Evolutionary conservation across 2,113 vertebrate genomes (phyloP), one percentile per base, ranked within the genome.

Genomic region (Phaethornis superciliosus): DNA sequence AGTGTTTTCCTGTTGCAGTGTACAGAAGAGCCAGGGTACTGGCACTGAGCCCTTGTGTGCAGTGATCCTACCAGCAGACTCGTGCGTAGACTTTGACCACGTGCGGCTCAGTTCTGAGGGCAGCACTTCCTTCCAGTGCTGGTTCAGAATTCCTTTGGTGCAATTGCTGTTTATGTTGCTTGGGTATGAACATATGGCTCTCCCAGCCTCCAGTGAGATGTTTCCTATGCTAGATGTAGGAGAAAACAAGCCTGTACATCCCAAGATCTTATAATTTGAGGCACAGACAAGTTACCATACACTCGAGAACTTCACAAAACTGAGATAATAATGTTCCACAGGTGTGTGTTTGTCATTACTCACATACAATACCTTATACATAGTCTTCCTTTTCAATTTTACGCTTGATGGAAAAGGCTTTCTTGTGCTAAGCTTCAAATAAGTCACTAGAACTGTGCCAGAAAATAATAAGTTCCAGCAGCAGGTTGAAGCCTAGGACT

Each of bases 21-120:
- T 21, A 56, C 1, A 60, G 32, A 35, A 52, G 4, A 71, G 24
- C 0, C 2, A 65, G 42, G 2, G 4, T 24, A 44, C 54, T 69
- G 58, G 51, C 75, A 42, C 81, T 4, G 28, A 93, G 77, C 42
- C 56, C 30, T 37, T 4, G 4, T 12, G 35, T n/a, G 51, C 82
- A 69, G 44, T 22, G 59, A 90, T 69, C n/a, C 42, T 49, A 47
- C 35, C 19, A 56, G 18, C 1, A 56, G 14, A 23, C 20, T 64
- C 79, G 12, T 42, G n/a, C 1, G 0, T 8, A 19, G 4, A 6
- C 54, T 49, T n/a, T 81, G 40, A 40, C 32, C 40, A 24, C 54
- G 76, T 2, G 10, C 15, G 32, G 81, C 74, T 84, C 77, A 27
- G 32, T 44, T 79, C 54, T 81, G 59, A 90, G 88, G 46, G n/a